Percentiles rank a stretch among this genome's conserved stretches.
These are phyloP conservation scores for Alectura lathami DNA, from an alignment of 2,113 vertebrate genomes.

Conservation along the genomic window DNA sequence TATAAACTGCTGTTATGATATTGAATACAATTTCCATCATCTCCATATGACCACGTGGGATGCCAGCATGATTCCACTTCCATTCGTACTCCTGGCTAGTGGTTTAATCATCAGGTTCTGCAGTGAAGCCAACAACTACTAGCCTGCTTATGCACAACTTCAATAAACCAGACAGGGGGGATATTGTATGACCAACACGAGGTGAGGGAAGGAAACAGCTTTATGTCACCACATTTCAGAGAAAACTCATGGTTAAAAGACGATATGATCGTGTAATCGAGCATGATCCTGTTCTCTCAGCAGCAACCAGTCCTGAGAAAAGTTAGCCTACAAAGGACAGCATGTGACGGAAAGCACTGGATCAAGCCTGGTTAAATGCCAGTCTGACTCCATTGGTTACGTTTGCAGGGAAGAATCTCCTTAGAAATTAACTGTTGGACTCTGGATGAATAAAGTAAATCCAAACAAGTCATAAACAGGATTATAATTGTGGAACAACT, in stretches of 20 bases:
- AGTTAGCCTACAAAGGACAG: neutral
- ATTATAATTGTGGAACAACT: neutral
- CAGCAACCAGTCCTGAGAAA: neutral
- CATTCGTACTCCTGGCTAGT: neutral
- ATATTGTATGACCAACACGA: neutral
- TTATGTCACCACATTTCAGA: neutral
- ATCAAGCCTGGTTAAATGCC: neutral
- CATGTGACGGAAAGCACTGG: neutral
- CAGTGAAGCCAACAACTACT: neutral
- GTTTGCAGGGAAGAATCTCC: constrained; percentile 6
- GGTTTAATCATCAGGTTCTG: neutral
- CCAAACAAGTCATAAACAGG: neutral
- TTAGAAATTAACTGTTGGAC: neutral
- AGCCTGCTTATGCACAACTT: neutral
- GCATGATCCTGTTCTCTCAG: neutral
- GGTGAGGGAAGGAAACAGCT: neutral
- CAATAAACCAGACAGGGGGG: neutral
- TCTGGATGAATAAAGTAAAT: neutral
- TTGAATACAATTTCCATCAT: neutral
- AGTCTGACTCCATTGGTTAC: neutral
- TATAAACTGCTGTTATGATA: neutral
- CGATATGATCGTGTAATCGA: neutral
- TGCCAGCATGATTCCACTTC: neutral
- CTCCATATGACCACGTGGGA: neutral
- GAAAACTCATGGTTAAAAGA: neutral